Evolutionary conservation across 2,113 vertebrate genomes (phyloP), one percentile per base, ranked within the genome.

Genomic region (Furnarius figulus): DNA sequence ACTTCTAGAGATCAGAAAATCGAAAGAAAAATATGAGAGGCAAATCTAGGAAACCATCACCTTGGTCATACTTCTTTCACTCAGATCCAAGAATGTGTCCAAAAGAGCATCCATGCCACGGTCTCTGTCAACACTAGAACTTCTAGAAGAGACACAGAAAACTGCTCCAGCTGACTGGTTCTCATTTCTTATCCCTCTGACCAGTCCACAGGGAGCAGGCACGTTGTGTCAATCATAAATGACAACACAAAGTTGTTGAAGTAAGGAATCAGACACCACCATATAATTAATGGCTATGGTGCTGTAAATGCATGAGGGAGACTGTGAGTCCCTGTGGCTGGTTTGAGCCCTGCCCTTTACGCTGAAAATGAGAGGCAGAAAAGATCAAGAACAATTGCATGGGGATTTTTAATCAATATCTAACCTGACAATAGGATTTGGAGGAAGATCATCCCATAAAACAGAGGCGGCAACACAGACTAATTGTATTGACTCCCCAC

Each of bases 361-460:
- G 0, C 40, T 35, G 42, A 35, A 76, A 89, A 89, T 2, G 2
- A 16, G 14, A 35, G 13, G 39, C 50, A 77, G 53, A 33, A 89
- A 86, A 86, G 73, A 87, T 70, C n/a, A 61, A 74, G 42, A 91
- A 77, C 63, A 87, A 79, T 1, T 68, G 62, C 31, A 27, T 20
- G 39, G n/a, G 47, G 44, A 74, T 50, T 89, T 80, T 86, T 76
- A 94, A 89, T 87, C 24, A 0, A 35, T 74, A 73, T 61, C 62
- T 58, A 80, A 71, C 67, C 71, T 68, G 55, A 76, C 67, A 89
- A 79, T 9, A 66, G 61, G 67, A 91, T 90, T 58, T 91, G 72
- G 81, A 79, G n/a, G 50, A 63, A 80, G 55, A 96, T 85, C 77
- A 62, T 67, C 65, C 92, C 73, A 71, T 47, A 75, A 87, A 94